A percentile compares a stretch with the other conserved stretches of the same genome.
Evolutionary conservation across 2,113 vertebrate genomes (phyloP).

Genomic region (Trogon surrucura): DNA sequence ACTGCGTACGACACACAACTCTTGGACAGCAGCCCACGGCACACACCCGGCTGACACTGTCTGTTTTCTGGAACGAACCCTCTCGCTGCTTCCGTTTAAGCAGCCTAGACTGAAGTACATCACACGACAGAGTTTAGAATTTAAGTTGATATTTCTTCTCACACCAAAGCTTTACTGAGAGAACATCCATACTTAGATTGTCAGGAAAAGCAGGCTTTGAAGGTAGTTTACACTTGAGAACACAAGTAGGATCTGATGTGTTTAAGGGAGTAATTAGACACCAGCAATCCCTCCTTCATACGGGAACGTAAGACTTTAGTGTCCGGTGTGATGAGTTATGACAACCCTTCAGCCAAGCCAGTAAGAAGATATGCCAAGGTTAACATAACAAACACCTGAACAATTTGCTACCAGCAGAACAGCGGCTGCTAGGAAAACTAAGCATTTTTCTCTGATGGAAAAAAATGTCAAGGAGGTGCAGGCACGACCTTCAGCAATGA

Average conservation of each 20-base stretch:
- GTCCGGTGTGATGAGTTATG: rapidly evolving
- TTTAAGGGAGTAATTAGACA: not conserved
- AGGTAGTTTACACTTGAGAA: not conserved
- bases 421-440: not conserved
- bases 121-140: not conserved
- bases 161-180: not conserved
- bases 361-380: not conserved
- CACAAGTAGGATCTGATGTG: not conserved
- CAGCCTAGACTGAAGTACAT: not conserved
- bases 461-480: not conserved
- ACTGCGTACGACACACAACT: rapidly evolving
- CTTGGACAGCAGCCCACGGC: not conserved
- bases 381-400: rapidly evolving
- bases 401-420: rapidly evolving
- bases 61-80: not conserved
- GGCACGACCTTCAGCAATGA: not conserved
- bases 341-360: not conserved
- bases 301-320: rapidly evolving
- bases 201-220: not conserved
- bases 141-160: not conserved
- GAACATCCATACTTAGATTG: not conserved
- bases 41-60: not conserved
- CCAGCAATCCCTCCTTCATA: not conserved
- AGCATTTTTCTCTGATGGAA: not conserved
- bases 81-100: not conserved